Base-by-base conservation (phyloP, 2,797 vertebrate genomes). In the Karalla daura region DNA sequence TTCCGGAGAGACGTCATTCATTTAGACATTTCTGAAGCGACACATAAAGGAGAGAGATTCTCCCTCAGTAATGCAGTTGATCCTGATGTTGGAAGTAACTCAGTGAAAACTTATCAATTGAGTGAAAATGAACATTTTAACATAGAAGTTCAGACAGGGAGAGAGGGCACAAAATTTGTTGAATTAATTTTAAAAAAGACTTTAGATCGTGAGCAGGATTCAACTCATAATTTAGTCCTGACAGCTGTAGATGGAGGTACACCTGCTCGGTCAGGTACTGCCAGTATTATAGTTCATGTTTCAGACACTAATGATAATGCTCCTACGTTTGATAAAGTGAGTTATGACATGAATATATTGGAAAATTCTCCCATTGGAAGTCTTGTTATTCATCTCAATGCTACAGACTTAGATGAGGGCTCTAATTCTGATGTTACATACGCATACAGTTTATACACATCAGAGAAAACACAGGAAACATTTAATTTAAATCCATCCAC, bases 391-490 rank as follows among this genome's bases (percentile, higher is more conserved):
- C 86, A 87, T 69, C 60, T 92, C 35, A 94, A 94, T 35, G 88
- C 93, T 15, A 88, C 78, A 0, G 92, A 94, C 45, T 71, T 83
- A 79, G 70, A 88, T 0, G 55, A 93, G 32, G 89, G 90, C 88
- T 30, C 28, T 9, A 30, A 30, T 3, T 30, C 28, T 30, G 28
- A 30, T 30, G 1, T 30, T 6, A 30, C 28, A 6, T 30, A 30
- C 28, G 5, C 28, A 21, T 90, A 49, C 13, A 87, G 82, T 54
- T 14, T 87, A 0, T 90, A 90, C 20, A 89, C 87, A 0, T 83
- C 85, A 9, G 88, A 91, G 12, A 91, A 86, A 76, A 75, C 83
- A 0, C 85, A 88, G 15, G 25, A 83, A 15, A 79, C 77, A 0
- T 89, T 91, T 35, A 35, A 23, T 15, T 40, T 91, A 27, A 88